These are phyloP conservation scores for Hiodon alosoides DNA, from an alignment of 2,113 vertebrate genomes.

Conservation along the genomic window DNA sequence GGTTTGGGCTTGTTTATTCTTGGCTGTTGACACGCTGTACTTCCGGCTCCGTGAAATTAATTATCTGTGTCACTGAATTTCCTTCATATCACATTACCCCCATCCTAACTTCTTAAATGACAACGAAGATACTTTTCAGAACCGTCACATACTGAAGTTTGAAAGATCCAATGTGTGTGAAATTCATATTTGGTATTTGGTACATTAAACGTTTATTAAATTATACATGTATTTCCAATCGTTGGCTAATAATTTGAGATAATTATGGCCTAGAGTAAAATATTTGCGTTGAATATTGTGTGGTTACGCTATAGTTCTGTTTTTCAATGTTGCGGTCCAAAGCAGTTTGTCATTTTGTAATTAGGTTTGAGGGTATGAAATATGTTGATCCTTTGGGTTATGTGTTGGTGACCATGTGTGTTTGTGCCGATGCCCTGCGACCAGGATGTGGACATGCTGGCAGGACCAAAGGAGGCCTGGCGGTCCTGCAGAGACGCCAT, in stretches of 20 bases:
- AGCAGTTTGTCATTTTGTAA: constrained; percentile 30
- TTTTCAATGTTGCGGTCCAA: too few species aligned
- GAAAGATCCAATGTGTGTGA: not conserved
- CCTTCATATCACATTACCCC: not conserved
- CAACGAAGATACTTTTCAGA: too few species aligned
- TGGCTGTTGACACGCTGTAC: not conserved
- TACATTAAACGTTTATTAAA: too few species aligned
- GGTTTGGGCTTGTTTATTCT: not conserved
- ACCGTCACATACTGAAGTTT: not conserved
- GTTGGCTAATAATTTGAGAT: not conserved
- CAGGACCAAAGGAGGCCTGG: constrained; percentile 63
- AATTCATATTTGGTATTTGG: too few species aligned
- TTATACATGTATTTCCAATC: too few species aligned
- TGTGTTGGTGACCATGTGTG: not conserved
- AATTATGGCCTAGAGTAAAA: not conserved
- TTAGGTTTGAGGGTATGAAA: not conserved
- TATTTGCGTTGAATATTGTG: not conserved
- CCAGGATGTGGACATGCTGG: constrained; percentile 72
- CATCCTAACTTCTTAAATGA: not conserved
- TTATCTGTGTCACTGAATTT: not conserved
- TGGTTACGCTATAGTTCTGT: too few species aligned
- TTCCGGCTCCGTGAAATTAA: not conserved
- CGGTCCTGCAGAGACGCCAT: constrained; percentile 59
- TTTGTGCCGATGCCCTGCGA: constrained; percentile 36
- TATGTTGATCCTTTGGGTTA: constrained; percentile 3